These are phyloP conservation scores for Turritopsis rubra DNA, from an alignment of 30 jellyfish, hydroid and myxozoan genomes.

Conservation along the genomic window DNA sequence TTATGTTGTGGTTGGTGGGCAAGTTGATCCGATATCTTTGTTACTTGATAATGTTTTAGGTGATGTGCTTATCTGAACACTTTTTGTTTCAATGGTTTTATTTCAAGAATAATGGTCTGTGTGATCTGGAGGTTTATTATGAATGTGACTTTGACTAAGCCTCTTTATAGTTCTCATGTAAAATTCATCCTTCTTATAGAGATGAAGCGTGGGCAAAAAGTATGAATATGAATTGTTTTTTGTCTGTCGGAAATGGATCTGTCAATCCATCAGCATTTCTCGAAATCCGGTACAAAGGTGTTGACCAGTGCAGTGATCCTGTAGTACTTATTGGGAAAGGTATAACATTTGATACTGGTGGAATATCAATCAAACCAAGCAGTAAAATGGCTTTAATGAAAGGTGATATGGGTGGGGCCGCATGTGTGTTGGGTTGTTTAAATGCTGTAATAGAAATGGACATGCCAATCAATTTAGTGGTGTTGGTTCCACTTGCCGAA, in stretches of 20 bases:
- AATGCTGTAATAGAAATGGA: slow-evolving; percentile 71
- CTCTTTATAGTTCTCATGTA: background rate
- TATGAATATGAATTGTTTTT: slow-evolving; percentile 84
- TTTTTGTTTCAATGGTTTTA: too few relatives aligned
- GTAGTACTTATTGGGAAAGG: slow-evolving; percentile 99
- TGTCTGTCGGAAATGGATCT: slow-evolving; percentile 96
- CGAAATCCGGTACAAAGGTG: slow-evolving; percentile 64
- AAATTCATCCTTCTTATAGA: slow-evolving; percentile 14
- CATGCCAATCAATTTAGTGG: slow-evolving; percentile 73
- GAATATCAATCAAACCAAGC: slow-evolving; percentile 92
- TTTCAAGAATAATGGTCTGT: too few relatives aligned
- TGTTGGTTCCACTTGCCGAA: slow-evolving; percentile 87
- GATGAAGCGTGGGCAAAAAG: slow-evolving; percentile 80
- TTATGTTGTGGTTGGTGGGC: too few relatives aligned
- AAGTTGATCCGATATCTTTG: too few relatives aligned
- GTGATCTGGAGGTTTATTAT: too few relatives aligned
- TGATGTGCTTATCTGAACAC: too few relatives aligned
- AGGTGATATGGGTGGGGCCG: slow-evolving; percentile 99
- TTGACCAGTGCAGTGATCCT: slow-evolving; percentile 36
- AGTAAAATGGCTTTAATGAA: slow-evolving; percentile 89
- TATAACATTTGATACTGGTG: slow-evolving; percentile 66
- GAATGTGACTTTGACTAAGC: too few relatives aligned
- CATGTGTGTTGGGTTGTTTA: slow-evolving; percentile 87
- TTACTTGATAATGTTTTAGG: too few relatives aligned
- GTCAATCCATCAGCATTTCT: slow-evolving; percentile 67